Conservation (phyloP, 2,888 invertebrate species). For the Trichopria drosophilae region DNA sequence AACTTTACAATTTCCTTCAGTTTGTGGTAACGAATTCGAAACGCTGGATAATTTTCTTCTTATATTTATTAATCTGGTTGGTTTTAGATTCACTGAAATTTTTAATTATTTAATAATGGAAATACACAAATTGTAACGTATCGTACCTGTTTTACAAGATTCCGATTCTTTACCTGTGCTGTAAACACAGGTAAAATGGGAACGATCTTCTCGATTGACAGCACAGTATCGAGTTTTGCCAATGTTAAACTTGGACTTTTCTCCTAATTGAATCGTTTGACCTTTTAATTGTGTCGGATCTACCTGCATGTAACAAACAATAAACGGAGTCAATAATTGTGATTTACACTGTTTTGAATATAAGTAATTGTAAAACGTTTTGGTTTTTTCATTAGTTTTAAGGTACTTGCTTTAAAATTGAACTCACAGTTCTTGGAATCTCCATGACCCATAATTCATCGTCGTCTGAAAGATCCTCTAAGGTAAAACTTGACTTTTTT, state of each 20-base stretch:
- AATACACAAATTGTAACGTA: too few species aligned
- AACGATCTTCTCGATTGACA: constrained; percentile 21
- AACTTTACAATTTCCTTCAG: constrained; percentile 14
- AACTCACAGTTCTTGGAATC: constrained; percentile 35
- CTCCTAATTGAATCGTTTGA: constrained; percentile 30
- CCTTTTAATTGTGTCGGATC: constrained; percentile 32
- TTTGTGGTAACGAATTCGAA: constrained; percentile 7
- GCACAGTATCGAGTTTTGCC: constrained; percentile 33
- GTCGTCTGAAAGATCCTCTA: constrained; percentile 28
- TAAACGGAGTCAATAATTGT: not conserved
- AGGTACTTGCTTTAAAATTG: too few species aligned
- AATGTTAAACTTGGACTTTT: constrained; percentile 34
- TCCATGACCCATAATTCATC: constrained; percentile 37
- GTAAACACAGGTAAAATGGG: constrained; percentile 35
- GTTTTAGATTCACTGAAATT: constrained; percentile 34
- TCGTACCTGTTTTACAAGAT: constrained; percentile 21
- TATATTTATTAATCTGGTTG: constrained; percentile 30
- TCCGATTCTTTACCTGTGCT: constrained; percentile 4
- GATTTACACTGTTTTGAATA: too few species aligned
- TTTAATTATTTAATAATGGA: too few species aligned
- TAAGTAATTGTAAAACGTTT: too few species aligned
- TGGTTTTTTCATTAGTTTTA: too few species aligned
- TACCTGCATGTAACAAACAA: constrained; percentile 24
- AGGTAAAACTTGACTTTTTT: constrained; percentile 24
- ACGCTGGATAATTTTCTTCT: constrained; percentile 31